phyloP scores from a whole-genome alignment of 2,888 invertebrate species.

The Rhamnusium bicolor region DNA sequence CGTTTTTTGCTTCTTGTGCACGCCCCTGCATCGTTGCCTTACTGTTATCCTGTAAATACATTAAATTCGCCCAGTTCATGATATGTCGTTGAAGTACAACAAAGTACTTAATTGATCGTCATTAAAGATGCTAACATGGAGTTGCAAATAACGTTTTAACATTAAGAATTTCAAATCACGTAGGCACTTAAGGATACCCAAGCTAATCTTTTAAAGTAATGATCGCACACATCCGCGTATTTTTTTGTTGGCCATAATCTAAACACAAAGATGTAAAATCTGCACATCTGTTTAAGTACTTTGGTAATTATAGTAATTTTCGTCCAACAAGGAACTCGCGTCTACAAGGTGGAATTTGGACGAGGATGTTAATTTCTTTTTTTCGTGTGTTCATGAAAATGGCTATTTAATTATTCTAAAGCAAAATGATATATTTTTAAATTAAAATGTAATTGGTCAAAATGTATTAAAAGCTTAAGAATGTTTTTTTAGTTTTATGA shows the following conservation, averaged over 20 bases:
- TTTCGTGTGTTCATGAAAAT: background rate
- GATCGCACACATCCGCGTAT: constrained; percentile 10
- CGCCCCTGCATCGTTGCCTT: background rate
- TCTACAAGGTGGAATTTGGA: constrained; percentile 6
- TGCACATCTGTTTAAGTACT: constrained; percentile 6
- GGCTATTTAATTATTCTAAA: background rate
- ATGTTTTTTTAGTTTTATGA: too few species aligned
- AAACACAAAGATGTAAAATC: constrained; percentile 10
- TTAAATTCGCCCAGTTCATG: background rate
- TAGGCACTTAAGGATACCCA: background rate
- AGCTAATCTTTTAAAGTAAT: background rate
- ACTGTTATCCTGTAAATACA: background rate
- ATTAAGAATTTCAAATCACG: background rate
- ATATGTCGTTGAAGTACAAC: background rate
- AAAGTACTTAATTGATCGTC: background rate
- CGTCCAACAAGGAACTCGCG: constrained; percentile 4
- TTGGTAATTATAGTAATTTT: background rate
- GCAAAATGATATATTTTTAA: too few species aligned
- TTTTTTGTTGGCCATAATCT: background rate
- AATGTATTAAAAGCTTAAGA: too few species aligned
- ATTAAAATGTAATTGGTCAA: too few species aligned
- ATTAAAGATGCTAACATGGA: background rate
- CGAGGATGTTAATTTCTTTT: background rate
- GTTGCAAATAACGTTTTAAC: background rate
- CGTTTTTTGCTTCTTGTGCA: too few species aligned